Evolutionary conservation across 2,888 invertebrate species (phyloP), one percentile per base, ranked within the genome.

Genomic region (Baccha elongata): DNA sequence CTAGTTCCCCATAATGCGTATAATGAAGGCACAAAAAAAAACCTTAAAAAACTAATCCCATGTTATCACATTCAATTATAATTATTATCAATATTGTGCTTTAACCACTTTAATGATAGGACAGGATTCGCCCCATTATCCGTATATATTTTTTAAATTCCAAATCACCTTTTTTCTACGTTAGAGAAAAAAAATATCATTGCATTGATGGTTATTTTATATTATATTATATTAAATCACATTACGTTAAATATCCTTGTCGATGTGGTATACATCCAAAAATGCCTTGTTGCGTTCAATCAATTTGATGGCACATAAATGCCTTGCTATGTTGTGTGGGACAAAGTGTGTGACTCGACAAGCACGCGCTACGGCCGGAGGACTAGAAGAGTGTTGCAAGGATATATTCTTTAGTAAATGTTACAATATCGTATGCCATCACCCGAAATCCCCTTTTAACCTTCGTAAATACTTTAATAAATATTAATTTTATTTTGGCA

Each of bases 291-390:
- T 76, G 35, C 44, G 83, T 83, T 83, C 83, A 83, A 83, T 83
- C 83, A 83, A 78, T 64, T 83, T 83, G 83, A 83, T 83, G 83
- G 83, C 68, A 68, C 72, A 83, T 83, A 69, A 83, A 83, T 78
- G 78, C 64, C 67, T 76, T 44, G 46, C 71, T 62, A 42, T 75
- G 53, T 52, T 71, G 60, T 75, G 48, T 53, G 23, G 46, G 44
- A 52, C 32, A 21, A 23, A 42, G 44, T 8, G 13, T 37, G 26
- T 26, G 26, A 15, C 50, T 58, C 32, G 35, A 53, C 35, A 35
- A 53, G 19, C 35, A 58, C 40, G 21, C 21, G 29, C 35, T 21
- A 15, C 37, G 10, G 19, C 35, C 7, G 17, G 8, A 19, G 29
- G 11, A 5, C 50, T 26, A 13, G 21, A 40, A 37, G 58, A 26